Conservation (phyloP, 2,797 vertebrate species). For the Gymnopithys bicolor region DNA sequence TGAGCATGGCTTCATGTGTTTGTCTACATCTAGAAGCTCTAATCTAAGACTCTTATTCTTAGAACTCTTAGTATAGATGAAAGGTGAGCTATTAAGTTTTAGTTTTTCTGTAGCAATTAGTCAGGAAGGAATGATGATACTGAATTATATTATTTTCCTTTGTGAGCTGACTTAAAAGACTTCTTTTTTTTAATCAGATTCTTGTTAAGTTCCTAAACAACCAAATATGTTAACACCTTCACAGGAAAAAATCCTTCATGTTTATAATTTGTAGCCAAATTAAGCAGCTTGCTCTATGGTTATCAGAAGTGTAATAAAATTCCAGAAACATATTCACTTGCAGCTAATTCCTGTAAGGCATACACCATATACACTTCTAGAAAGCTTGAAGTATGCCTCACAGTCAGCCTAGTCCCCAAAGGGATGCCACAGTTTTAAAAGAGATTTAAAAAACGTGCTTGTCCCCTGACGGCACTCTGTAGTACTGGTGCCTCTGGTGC, state of each 20-base stretch:
- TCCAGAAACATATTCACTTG: slow-evolving; percentile 40
- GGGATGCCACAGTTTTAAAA: slow-evolving; percentile 47
- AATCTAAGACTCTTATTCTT: not conserved
- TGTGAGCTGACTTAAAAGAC: not conserved
- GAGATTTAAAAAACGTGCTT: slow-evolving; percentile 42
- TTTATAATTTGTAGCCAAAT: slow-evolving; percentile 27
- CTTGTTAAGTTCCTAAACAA: not conserved
- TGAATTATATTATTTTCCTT: not conserved
- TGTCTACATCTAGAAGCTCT: not conserved
- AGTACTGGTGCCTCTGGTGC: slow-evolving; percentile 58
- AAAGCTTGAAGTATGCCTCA: slow-evolving; percentile 53
- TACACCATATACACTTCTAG: slow-evolving; percentile 40
- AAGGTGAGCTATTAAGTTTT: not conserved
- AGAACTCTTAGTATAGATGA: not conserved
- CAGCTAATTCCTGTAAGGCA: slow-evolving; percentile 48
- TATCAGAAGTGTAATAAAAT: slow-evolving; percentile 41
- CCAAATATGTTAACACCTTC: not conserved
- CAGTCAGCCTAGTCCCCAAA: slow-evolving; percentile 42
- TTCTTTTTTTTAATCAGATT: not conserved
- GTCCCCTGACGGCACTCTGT: slow-evolving; percentile 24
- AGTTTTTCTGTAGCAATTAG: slow-evolving; percentile 12
- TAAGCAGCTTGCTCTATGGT: not conserved
- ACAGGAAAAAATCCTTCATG: not conserved
- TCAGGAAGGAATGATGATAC: not conserved
- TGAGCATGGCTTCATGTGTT: not conserved